A percentile compares a stretch with the other conserved stretches of the same genome.
These are phyloP conservation scores for Ceratina japonica DNA, from an alignment of 1,140 invertebrate genomes.

Conservation along the genomic window DNA sequence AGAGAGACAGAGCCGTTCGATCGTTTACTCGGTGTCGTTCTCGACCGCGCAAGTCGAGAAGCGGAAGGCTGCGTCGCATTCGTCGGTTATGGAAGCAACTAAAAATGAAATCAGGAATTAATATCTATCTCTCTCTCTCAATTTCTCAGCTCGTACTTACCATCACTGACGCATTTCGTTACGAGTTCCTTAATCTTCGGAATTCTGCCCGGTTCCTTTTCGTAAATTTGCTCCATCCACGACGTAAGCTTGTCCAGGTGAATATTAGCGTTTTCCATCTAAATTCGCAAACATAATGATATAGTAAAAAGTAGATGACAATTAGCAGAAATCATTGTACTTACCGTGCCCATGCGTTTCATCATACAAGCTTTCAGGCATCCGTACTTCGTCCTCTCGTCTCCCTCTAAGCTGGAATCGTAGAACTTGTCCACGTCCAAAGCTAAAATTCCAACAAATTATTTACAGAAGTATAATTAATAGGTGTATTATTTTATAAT, in stretches of 20 bases:
- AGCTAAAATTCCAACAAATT: not conserved
- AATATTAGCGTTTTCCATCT: not conserved
- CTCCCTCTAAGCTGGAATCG: not conserved
- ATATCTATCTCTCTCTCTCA: too few species aligned
- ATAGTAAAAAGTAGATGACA: not conserved
- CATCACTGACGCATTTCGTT: not conserved
- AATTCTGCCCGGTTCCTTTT: fast-evolving
- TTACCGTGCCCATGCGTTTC: not conserved
- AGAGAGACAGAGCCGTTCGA: too few species aligned
- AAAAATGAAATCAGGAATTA: not conserved
- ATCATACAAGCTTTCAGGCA: slow-evolving; percentile 13
- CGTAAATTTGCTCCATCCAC: fast-evolving
- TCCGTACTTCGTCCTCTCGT: not conserved
- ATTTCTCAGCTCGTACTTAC: slow-evolving; percentile 5
- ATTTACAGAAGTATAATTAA: not conserved
- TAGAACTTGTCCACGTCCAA: not conserved
- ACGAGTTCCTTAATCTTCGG: fast-evolving
- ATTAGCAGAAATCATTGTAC: not conserved
- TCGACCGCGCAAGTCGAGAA: too few species aligned
- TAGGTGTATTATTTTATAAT: not conserved
- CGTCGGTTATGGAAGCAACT: slow-evolving; percentile 30
- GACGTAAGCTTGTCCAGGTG: not conserved
- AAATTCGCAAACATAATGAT: not conserved
- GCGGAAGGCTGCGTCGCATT: too few species aligned
- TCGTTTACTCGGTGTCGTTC: too few species aligned